These are phyloP conservation scores for Cremastinae sp. DNA, from an alignment of 2,888 invertebrate species.

Conservation along the genomic window DNA sequence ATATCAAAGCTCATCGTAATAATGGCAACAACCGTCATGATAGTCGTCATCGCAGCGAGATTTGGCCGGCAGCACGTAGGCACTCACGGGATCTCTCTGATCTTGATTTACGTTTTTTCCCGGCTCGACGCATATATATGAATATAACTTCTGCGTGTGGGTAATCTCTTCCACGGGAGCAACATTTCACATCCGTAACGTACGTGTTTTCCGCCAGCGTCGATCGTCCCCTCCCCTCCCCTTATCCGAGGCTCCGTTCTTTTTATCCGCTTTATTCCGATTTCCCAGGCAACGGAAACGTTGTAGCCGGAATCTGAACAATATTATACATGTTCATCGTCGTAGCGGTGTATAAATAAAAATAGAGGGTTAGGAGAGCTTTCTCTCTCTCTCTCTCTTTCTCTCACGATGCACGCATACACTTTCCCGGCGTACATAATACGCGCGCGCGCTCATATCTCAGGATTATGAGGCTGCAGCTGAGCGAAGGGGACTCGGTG, in stretches of 20 bases:
- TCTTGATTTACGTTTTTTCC: slow-evolving; percentile 55
- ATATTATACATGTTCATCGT: slow-evolving; percentile 60
- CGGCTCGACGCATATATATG: slow-evolving; percentile 27
- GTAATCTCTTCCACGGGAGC: slow-evolving; percentile 53
- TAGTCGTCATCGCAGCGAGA: slow-evolving; percentile 42
- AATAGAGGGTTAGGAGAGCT: background rate
- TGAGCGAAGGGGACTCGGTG: slow-evolving; percentile 63
- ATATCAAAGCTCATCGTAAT: slow-evolving; percentile 2
- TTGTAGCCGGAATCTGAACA: slow-evolving; percentile 41
- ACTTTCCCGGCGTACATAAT: slow-evolving; percentile 76
- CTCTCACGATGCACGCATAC: slow-evolving; percentile 66
- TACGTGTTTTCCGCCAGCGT: slow-evolving; percentile 44
- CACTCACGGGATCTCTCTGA: slow-evolving; percentile 50
- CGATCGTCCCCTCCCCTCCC: slow-evolving; percentile 42
- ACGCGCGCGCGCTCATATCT: slow-evolving; percentile 79
- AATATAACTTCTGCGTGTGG: slow-evolving; percentile 41
- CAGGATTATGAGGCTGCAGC: slow-evolving; percentile 76
- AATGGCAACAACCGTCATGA: slow-evolving; percentile 35
- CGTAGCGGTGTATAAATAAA: slow-evolving; percentile 30
- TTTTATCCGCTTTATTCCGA: slow-evolving; percentile 56
- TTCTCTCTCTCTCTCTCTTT: slow-evolving; percentile 55
- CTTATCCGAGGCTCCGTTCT: slow-evolving; percentile 35
- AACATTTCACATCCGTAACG: slow-evolving; percentile 45
- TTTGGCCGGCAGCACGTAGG: slow-evolving; percentile 46
- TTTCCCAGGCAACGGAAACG: slow-evolving; percentile 36